phyloP scores from a whole-genome alignment of 1,140 invertebrate genomes.

The Neocloeon triangulifer region DNA sequence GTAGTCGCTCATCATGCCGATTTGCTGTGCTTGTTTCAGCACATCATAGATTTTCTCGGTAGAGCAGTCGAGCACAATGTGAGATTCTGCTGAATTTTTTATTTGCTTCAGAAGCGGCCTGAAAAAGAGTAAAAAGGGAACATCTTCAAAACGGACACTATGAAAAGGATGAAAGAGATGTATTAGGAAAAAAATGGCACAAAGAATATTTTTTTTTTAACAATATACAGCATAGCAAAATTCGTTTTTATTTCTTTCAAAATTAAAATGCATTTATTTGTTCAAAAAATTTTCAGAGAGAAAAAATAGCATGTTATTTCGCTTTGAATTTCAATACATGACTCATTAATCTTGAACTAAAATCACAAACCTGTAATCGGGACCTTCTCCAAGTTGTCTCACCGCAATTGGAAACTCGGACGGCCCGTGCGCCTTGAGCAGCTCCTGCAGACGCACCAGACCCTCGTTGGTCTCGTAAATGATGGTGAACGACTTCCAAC shows the following conservation, averaged over 20 bases:
- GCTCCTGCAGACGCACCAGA: slow-evolving; percentile 71
- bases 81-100: slow-evolving; percentile 68
- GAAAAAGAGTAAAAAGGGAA: slow-evolving; percentile 14
- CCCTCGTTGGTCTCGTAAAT: slow-evolving; percentile 91
- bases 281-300: too few relatives aligned
- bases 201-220: too few relatives aligned
- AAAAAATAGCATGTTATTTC: too few relatives aligned
- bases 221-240: too few relatives aligned
- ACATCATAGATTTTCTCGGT: slow-evolving; percentile 64
- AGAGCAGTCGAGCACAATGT: slow-evolving; percentile 78
- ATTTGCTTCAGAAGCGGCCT: slow-evolving; percentile 77
- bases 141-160: too few relatives aligned
- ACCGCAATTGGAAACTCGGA: slow-evolving; percentile 60
- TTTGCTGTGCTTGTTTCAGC: slow-evolving; percentile 79
- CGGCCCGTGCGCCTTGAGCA: slow-evolving; percentile 72
- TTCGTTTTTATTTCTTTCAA: too few relatives aligned
- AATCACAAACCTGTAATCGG: slow-evolving; percentile 70
- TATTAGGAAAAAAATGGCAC: too few relatives aligned
- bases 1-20: slow-evolving; percentile 86
- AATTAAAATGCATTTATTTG: too few relatives aligned
- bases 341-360: too few relatives aligned
- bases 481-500: slow-evolving; percentile 85
- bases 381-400: slow-evolving; percentile 50
- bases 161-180: too few relatives aligned
- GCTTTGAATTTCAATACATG: too few relatives aligned